Base-by-base conservation (phyloP, 2,797 vertebrate species). In the Oreortyx pictus region DNA sequence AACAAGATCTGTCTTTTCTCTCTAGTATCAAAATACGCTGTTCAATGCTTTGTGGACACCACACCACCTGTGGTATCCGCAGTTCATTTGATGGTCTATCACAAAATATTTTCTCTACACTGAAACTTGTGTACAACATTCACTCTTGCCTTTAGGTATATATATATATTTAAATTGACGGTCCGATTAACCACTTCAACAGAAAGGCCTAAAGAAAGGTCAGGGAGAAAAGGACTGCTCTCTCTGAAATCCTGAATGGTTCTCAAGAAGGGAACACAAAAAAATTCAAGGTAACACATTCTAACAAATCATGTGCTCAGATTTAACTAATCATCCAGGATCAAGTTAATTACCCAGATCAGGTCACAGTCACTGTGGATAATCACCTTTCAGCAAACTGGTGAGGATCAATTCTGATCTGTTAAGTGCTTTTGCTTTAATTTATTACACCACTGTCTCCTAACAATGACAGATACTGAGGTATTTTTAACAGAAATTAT, bases 401-500 rank as follows among this genome's bases (percentile, higher is more conserved):
- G 50, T 1, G 23, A 0, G 3, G 84, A 83, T 88, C 70, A 88
- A 44, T 78, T 92, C 56, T 71, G 62, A 88, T 71, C 62, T 79
- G 56, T 52, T 78, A 89, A 89, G 61, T 54, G 61, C 57, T 79
- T 82, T 47, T 89, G 72, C 41, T 57, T 82, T 64, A 49, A 35
- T 72, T 82, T 61, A 70, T 85, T 77, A 60, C 31, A 75, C 39
- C 23, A n/a, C 33, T 50, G 44, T 56, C 74, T 39, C 57, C 60
- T 86, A 82, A 89, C 89, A 29, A 72, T 88, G 88, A 87, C 37
- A 77, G 41, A 74, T 49, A 57, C 15, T 4, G 19, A 57, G 65
- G 16, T 59, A 82, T 90, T 93, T 66, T 90, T 49, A 70, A 79
- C 5, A 65, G 47, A 65, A 93, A 68, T 60, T 88, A 81, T 89